Conservation (phyloP, 2,113 vertebrate species). For the Hassar affinis region DNA sequence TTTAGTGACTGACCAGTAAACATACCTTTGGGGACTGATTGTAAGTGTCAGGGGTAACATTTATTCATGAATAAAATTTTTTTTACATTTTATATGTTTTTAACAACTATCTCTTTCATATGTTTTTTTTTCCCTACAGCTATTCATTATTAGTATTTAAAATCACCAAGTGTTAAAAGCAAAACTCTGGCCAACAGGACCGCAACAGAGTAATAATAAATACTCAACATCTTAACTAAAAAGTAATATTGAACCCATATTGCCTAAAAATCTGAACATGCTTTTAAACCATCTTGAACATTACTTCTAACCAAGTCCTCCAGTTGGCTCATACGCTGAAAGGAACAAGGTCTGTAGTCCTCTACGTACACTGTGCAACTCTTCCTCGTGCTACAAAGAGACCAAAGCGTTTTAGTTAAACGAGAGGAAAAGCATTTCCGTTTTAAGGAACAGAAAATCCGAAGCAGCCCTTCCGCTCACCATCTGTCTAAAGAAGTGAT, state of each 20-base stretch:
- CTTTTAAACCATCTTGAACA: constrained; percentile 29
- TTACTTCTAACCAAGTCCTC: constrained; percentile 6
- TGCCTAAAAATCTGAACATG: constrained; percentile 26
- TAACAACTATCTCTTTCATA: constrained; percentile 19
- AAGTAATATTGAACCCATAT: constrained; percentile 18
- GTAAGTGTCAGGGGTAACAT: constrained; percentile 32
- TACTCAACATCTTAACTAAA: constrained; percentile 4
- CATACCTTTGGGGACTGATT: constrained; percentile 32
- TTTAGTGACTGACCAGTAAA: constrained; percentile 37
- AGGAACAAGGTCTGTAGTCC: constrained; percentile 71
- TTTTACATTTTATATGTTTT: constrained; percentile 32
- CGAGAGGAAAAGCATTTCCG: background rate
- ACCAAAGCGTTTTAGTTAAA: background rate
- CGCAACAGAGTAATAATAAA: background rate
- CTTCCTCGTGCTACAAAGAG: constrained; percentile 68
- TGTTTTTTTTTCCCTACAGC: background rate
- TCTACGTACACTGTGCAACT: constrained; percentile 68
- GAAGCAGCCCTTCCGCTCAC: constrained; percentile 58
- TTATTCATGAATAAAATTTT: constrained; percentile 43
- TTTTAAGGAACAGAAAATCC: background rate
- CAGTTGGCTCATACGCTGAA: constrained; percentile 34
- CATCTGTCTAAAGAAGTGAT: constrained; percentile 72
- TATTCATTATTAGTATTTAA: constrained; percentile 54
- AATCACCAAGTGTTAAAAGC: constrained; percentile 29
- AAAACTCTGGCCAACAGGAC: constrained; percentile 18